Conservation (phyloP, 2,113 vertebrate genomes). For the Pogona vitticeps region DNA sequence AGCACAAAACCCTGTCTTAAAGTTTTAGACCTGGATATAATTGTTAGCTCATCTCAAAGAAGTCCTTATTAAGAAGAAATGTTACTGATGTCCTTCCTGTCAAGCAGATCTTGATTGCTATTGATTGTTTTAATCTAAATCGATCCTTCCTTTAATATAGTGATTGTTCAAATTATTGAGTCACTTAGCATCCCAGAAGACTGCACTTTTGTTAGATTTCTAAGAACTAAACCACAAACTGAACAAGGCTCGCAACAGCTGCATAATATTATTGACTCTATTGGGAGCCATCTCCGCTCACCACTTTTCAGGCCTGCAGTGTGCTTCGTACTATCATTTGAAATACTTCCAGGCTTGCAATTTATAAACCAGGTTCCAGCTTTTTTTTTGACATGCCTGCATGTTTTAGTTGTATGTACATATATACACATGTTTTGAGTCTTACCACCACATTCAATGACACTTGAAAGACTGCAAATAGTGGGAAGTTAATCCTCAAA, state of each 20-base stretch:
- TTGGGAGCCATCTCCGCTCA: constrained; percentile 41
- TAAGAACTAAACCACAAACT: constrained; percentile 23
- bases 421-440: neutral
- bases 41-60: neutral
- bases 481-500: no score
- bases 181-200: neutral
- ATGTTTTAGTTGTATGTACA: no score
- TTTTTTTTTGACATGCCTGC: constrained; percentile 52
- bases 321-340: constrained; percentile 47
- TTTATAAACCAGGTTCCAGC: constrained; percentile 58
- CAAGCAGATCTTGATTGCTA: neutral
- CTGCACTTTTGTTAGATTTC: neutral
- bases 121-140: constrained; percentile 4
- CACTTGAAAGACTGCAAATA: no score
- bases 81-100: neutral
- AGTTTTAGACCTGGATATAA: neutral
- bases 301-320: constrained; percentile 28
- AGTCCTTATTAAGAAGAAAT: neutral
- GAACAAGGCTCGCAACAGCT: constrained; percentile 24
- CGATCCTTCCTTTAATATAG: neutral
- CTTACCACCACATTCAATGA: no score
- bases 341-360: constrained; percentile 32
- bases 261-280: constrained; percentile 17
- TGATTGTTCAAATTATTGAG: neutral
- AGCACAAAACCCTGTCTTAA: neutral